A percentile compares a stretch with the other conserved stretches of the same genome.
Evolutionary conservation across 2,888 invertebrate genomes (phyloP).

Genomic region (Cephus rjabovi): DNA sequence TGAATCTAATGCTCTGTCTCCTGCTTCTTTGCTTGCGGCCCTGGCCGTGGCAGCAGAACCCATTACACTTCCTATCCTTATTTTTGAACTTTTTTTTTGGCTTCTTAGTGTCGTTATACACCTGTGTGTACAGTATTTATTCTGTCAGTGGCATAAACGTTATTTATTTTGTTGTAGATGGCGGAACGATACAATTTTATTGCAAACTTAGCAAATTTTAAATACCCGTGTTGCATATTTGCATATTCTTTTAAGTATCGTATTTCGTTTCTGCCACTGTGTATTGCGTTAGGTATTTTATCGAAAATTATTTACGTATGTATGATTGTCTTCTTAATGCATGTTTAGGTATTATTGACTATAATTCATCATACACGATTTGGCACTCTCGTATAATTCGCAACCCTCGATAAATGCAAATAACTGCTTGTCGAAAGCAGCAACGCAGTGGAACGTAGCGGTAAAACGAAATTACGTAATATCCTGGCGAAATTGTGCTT

Average conservation of each 20-base stretch:
- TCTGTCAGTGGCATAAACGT: background rate
- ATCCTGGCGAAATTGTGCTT: background rate
- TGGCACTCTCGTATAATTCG: background rate
- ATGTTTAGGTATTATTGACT: background rate
- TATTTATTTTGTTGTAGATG: background rate
- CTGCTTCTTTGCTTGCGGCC: constrained; percentile 50
- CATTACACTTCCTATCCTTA: background rate
- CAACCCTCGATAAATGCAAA: background rate
- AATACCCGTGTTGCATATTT: background rate
- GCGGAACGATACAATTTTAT: background rate
- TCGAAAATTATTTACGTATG: background rate
- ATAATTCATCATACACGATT: background rate
- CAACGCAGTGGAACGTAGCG: background rate
- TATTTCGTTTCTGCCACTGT: background rate
- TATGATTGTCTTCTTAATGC: background rate
- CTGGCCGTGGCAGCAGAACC: constrained; percentile 44
- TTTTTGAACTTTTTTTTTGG: background rate
- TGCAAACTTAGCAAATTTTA: background rate
- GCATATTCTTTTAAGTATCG: background rate
- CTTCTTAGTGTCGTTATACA: background rate
- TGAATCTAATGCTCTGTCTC: constrained; percentile 56
- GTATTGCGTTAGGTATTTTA: background rate
- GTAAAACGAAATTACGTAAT: background rate
- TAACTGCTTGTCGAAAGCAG: background rate
- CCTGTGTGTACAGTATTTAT: background rate